These are phyloP conservation scores for Melanerpes aurifrons DNA, from an alignment of 2,113 vertebrate species.

Conservation along the genomic window DNA sequence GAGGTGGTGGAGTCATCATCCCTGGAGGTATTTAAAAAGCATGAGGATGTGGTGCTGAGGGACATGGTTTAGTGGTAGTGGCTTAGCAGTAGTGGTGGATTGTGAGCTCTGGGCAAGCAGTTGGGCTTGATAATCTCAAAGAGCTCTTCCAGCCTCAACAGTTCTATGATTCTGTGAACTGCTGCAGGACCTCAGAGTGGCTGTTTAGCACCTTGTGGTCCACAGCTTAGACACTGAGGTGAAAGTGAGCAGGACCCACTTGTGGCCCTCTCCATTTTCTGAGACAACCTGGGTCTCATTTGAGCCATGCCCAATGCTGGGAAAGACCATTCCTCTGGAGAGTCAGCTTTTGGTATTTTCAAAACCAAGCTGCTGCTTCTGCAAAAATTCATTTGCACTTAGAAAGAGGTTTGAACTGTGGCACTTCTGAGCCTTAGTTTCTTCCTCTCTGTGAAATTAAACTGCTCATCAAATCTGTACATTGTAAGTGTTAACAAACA, in stretches of 20 bases:
- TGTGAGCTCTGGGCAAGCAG: too few species aligned
- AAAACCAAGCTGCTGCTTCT: background rate
- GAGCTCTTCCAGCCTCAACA: too few species aligned
- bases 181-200: background rate
- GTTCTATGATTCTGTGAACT: background rate
- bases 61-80: too few species aligned
- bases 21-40: too few species aligned
- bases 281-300: background rate
- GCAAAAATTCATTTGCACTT: background rate
- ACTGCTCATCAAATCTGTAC: background rate
- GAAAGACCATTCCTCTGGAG: background rate
- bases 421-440: background rate
- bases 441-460: background rate
- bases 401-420: background rate
- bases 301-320: background rate
- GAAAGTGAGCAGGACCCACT: background rate
- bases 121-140: too few species aligned
- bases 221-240: background rate
- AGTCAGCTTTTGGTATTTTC: background rate
- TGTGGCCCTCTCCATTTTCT: background rate
- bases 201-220: background rate
- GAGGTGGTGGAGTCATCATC: too few species aligned
- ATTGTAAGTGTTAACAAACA: background rate
- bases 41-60: too few species aligned
- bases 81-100: too few species aligned